Evolutionary conservation across 2,888 invertebrate species (phyloP).

Genomic region (Drosophila putrida): DNA sequence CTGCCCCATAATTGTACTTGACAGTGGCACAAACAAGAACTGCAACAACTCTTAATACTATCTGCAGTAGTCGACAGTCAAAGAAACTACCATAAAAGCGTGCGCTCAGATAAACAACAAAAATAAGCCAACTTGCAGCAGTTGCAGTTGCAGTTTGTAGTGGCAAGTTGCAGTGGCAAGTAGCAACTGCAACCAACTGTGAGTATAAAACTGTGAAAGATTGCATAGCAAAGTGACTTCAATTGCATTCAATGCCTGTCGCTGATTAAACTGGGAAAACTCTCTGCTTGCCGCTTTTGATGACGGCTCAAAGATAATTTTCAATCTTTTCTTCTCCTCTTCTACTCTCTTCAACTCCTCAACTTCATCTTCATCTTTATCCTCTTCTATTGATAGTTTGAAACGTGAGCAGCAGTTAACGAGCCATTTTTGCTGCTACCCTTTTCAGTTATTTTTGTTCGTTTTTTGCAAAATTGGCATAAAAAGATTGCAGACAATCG

Average conservation of each 20-base stretch:
- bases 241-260: slow-evolving; percentile 73
- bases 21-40: slow-evolving; percentile 56
- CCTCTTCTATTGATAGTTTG: slow-evolving; percentile 27
- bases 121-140: slow-evolving; percentile 23
- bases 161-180: not conserved
- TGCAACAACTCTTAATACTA: slow-evolving; percentile 24
- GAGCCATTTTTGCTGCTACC: slow-evolving; percentile 62
- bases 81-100: slow-evolving; percentile 60
- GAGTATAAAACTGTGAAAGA: slow-evolving; percentile 71
- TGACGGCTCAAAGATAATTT: slow-evolving; percentile 72
- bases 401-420: slow-evolving; percentile 76
- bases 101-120: slow-evolving; percentile 48
- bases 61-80: slow-evolving; percentile 60
- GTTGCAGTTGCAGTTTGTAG: slow-evolving; percentile 3
- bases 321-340: slow-evolving; percentile 56
- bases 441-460: slow-evolving; percentile 54
- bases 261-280: slow-evolving; percentile 66
- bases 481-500: slow-evolving; percentile 72
- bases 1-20: slow-evolving; percentile 76
- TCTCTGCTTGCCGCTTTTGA: slow-evolving; percentile 67
- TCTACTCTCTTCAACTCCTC: not conserved
- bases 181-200: slow-evolving; percentile 21
- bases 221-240: slow-evolving; percentile 78
- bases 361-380: not conserved
- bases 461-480: slow-evolving; percentile 64